phyloP scores from a whole-genome alignment of 2,888 invertebrate species.

The Sipha maydis region DNA sequence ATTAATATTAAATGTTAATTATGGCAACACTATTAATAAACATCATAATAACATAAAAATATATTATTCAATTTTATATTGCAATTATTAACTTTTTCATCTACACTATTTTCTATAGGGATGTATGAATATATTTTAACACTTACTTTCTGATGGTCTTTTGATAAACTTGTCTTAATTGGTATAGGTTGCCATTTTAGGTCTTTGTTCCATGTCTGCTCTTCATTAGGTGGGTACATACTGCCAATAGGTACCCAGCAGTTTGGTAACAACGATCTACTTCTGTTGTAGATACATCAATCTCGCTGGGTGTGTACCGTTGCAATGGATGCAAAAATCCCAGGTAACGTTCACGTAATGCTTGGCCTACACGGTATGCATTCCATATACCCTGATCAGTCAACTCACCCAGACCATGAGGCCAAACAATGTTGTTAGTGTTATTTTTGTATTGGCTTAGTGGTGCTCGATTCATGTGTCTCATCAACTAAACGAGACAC shows the following conservation, averaged over 20 bases:
- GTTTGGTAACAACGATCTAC: constrained; percentile 64
- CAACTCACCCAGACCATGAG: constrained; percentile 47
- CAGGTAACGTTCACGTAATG: constrained; percentile 46
- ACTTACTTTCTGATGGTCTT: constrained; percentile 13
- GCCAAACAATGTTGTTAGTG: constrained; percentile 36
- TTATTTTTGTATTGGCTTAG: constrained; percentile 41
- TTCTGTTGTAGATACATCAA: constrained; percentile 62
- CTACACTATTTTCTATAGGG: no score
- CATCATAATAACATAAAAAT: no score
- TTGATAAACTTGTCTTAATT: constrained; percentile 67
- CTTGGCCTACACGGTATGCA: constrained; percentile 40
- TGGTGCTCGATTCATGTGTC: constrained; percentile 67
- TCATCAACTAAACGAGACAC: constrained; percentile 65
- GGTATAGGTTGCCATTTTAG: constrained; percentile 83
- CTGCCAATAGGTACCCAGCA: constrained; percentile 66
- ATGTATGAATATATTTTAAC: no score
- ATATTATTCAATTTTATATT: no score
- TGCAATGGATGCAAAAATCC: constrained; percentile 28
- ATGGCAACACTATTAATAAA: no score
- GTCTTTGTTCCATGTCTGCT: constrained; percentile 73
- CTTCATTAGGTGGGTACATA: constrained; percentile 74
- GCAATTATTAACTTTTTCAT: no score
- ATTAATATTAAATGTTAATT: no score
- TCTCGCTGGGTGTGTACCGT: constrained; percentile 46
- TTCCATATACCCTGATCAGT: constrained; percentile 51